Conservation (phyloP, 1,140 invertebrate genomes). For the Drosophila arizonae region DNA sequence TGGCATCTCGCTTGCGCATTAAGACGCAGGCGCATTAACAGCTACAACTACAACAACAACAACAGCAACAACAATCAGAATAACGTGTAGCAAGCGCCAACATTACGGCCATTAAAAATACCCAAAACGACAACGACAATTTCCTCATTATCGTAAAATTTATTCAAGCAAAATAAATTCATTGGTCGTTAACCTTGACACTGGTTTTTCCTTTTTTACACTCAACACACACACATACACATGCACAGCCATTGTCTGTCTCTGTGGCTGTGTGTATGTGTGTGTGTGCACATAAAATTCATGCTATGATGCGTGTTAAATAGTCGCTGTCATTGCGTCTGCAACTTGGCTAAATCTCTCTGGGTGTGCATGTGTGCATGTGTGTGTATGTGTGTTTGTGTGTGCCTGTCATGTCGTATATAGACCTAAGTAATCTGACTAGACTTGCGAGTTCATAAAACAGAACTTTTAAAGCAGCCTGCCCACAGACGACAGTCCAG, state of each 20-base stretch:
- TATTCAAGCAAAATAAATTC: conserved; percentile 83
- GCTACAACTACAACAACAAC: conserved; percentile 13
- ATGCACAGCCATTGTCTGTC: conserved; percentile 22
- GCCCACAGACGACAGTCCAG: no score
- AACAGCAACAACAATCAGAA: conserved; percentile 20
- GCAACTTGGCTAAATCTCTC: conserved; percentile 50
- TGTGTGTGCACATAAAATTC: conserved; percentile 62
- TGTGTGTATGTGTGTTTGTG: conserved; percentile 10
- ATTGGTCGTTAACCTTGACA: conserved; percentile 83
- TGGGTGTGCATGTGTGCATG: conserved; percentile 22
- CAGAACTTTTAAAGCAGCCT: conserved; percentile 29
- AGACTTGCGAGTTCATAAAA: conserved; percentile 41
- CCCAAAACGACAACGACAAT: conserved; percentile 83
- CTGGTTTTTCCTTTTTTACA: conserved; percentile 81
- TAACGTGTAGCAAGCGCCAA: conserved; percentile 43
- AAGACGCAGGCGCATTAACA: conserved; percentile 49
- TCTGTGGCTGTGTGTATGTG: conserved; percentile 38
- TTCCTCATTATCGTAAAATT: conserved; percentile 83
- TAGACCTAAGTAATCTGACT: conserved; percentile 12
- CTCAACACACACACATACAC: conserved; percentile 9
- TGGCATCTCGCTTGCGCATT: conserved; percentile 35
- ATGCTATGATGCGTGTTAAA: conserved; percentile 77
- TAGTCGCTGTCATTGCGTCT: conserved; percentile 69
- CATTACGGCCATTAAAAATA: conserved; percentile 82
- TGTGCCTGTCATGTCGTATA: neutral